phyloP scores from a whole-genome alignment of 2,888 invertebrate genomes.

The Drosophila heteroneura region DNA sequence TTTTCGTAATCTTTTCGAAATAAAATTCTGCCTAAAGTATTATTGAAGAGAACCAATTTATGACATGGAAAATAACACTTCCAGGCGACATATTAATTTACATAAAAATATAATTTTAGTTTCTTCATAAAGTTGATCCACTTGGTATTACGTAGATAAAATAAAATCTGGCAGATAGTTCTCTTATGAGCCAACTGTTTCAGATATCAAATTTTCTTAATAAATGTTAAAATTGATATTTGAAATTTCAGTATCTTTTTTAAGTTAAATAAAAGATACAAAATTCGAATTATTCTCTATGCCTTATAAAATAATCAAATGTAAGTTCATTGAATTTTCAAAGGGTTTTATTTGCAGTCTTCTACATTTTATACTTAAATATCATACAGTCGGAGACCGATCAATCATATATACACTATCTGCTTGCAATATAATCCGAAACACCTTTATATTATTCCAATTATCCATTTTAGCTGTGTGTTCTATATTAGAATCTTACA shows the following conservation, averaged over 20 bases:
- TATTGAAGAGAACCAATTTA: conserved; percentile 20
- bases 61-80: background rate
- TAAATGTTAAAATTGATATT: background rate
- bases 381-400: background rate
- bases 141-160: background rate
- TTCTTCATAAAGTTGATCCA: no score
- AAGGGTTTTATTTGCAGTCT: background rate
- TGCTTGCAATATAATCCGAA: background rate
- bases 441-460: background rate
- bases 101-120: background rate
- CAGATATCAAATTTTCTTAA: background rate
- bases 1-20: conserved; percentile 35
- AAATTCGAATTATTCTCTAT: background rate
- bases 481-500: background rate
- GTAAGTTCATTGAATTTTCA: background rate
- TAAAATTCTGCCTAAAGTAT: conserved; percentile 53
- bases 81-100: no score
- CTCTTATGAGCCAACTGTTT: background rate
- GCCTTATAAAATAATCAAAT: background rate
- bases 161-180: background rate
- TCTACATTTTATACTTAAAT: background rate
- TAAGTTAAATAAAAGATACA: background rate
- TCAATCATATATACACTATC: background rate
- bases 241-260: background rate
- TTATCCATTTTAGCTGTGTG: background rate